Conservation (phyloP, 2,113 vertebrate species). For the Ammospiza nelsoni region DNA sequence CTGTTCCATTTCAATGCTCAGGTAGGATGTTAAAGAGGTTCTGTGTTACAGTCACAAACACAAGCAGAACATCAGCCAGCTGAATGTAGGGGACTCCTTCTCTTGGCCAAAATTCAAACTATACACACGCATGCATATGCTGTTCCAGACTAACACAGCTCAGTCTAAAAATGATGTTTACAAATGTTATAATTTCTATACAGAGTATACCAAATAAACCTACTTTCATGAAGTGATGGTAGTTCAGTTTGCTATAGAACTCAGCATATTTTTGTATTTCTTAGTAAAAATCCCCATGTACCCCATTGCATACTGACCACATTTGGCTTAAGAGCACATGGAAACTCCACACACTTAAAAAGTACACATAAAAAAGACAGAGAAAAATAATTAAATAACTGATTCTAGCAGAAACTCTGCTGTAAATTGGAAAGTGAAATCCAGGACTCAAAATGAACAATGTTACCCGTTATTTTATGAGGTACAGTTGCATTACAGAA, state of each 20-base stretch:
- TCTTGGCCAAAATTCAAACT: background rate
- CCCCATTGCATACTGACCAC: background rate
- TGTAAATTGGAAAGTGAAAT: background rate
- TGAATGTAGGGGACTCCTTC: background rate
- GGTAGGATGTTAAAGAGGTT: background rate
- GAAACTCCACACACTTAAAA: background rate
- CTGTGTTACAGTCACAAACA: rapidly evolving
- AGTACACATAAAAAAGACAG: background rate
- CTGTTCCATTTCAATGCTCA: background rate
- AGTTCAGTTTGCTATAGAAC: background rate
- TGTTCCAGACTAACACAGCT: background rate
- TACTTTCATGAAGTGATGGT: background rate
- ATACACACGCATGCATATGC: rapidly evolving
- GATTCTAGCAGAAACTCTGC: background rate
- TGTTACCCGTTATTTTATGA: background rate
- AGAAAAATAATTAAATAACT: background rate
- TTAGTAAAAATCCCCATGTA: background rate
- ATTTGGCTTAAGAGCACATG: background rate
- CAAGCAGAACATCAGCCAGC: background rate
- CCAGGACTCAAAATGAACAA: background rate
- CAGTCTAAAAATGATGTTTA: background rate
- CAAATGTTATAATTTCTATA: background rate
- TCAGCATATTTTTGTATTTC: background rate
- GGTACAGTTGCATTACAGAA: background rate
- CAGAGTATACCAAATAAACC: background rate